Evolutionary conservation across 1,140 invertebrate genomes (phyloP).

Genomic region (Dinothrombium tinctorium): DNA sequence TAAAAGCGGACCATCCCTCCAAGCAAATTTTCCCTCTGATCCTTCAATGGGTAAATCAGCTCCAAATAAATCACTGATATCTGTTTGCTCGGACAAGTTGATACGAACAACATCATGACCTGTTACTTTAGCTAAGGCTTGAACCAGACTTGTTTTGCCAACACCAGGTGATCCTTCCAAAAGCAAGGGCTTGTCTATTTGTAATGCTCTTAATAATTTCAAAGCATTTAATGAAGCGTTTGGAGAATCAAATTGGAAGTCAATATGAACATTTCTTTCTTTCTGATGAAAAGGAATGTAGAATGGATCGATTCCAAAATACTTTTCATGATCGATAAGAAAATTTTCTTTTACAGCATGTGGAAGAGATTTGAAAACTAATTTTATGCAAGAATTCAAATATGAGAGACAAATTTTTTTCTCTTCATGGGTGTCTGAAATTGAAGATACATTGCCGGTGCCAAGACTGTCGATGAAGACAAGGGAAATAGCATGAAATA

Average conservation of each 20-base stretch:
- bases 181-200: constrained; percentile 66
- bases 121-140: constrained; percentile 61
- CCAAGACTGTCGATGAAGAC: constrained; percentile 78
- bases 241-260: constrained; percentile 41
- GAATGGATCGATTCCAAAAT: constrained; percentile 23
- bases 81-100: constrained; percentile 96
- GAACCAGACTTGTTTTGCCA: constrained; percentile 85
- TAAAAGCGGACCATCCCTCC: constrained; percentile 85
- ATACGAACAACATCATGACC: constrained; percentile 62
- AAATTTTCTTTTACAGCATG: not conserved
- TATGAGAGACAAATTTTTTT: constrained; percentile 1
- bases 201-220: constrained; percentile 58
- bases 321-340: not conserved
- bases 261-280: not conserved
- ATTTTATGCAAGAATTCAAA: not conserved
- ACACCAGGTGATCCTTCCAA: constrained; percentile 94
- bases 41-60: constrained; percentile 77
- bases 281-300: constrained; percentile 19
- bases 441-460: constrained; percentile 17
- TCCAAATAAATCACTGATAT: constrained; percentile 91
- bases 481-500: constrained; percentile 65
- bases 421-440: not conserved
- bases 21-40: constrained; percentile 42
- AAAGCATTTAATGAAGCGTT: constrained; percentile 60
- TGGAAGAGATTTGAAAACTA: too few species aligned